These are phyloP conservation scores for Brachionus koreanus DNA, from an alignment of 1,140 invertebrate species.

Conservation along the genomic window DNA sequence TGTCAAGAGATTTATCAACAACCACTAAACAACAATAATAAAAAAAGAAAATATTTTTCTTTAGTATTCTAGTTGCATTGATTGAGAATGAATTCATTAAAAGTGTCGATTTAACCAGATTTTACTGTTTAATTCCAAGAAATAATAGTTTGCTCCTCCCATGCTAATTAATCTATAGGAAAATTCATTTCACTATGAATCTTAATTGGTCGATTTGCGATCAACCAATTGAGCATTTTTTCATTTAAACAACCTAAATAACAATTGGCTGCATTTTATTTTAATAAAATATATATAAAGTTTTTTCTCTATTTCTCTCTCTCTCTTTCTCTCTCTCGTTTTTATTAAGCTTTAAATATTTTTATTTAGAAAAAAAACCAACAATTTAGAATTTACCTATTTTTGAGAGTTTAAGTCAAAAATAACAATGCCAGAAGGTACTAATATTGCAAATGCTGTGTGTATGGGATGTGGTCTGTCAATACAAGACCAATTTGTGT, in stretches of 20 bases:
- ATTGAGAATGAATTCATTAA: neutral
- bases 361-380: neutral
- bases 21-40: neutral
- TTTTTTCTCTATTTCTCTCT: neutral
- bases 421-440: slow-evolving; percentile 36
- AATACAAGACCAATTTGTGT: slow-evolving; percentile 91
- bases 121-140: slow-evolving; percentile 4
- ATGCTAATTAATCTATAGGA: too few relatives aligned
- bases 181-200: neutral
- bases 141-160: neutral
- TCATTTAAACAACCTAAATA: neutral
- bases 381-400: neutral
- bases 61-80: neutral
- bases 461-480: slow-evolving; percentile 82
- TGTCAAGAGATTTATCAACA: neutral
- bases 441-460: neutral
- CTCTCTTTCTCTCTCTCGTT: too few relatives aligned
- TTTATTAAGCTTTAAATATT: neutral
- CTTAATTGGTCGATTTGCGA: neutral
- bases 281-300: slow-evolving; percentile 18
- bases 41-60: neutral
- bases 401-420: neutral
- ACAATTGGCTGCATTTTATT: neutral
- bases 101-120: slow-evolving; percentile 25
- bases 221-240: neutral